Evolutionary conservation across 2,797 vertebrate species (phyloP), one percentile per base, ranked within the genome.

Genomic region (Tokudaia muenninki): DNA sequence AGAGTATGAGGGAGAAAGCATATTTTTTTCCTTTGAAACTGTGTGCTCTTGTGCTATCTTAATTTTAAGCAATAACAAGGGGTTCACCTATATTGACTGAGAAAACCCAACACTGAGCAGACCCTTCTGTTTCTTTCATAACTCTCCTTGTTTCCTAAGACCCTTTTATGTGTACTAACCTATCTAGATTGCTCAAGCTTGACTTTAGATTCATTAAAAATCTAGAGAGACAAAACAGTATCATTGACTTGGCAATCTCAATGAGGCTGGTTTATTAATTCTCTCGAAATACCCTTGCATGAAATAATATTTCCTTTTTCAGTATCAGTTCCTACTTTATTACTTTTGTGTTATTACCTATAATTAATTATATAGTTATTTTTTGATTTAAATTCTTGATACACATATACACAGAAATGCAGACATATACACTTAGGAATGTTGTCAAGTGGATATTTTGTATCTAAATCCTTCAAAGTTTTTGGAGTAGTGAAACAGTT

Each of bases 221-320:
- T 81, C 10, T 19, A 94, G 31, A 17, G n/a, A 91, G 82, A 81
- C 10, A 55, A 81, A 89, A 19, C 24, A 16, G 12, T 9, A 17
- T 57, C 22, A 17, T 52, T 72, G 41, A 31, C 24, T 24, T 93
- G 8, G 57, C 82, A 87, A 67, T 86, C 17, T 59, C n/a, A 12
- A 19, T 92, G 74, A 83, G 2, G 26, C 80, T 72, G n/a, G 8
- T 52, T 92, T 78, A 96, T 93, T 67, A 31, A 94, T 96, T 96
- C 13, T 92, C n/a, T 61, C 79, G 75, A 55, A 92, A 92, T 94
- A 63, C 29, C 19, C 22, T 52, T 78, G 3, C 0, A 70, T 16
- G 6, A 17, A 67, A 14, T 87, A 65, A 70, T 41, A 50, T 80
- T 87, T 89, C 0, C 4, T 87, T 70, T 94, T 65, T 74, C 29